These are phyloP conservation scores for Cephus rjabovi DNA, from an alignment of 2,888 invertebrate genomes.

Conservation along the genomic window DNA sequence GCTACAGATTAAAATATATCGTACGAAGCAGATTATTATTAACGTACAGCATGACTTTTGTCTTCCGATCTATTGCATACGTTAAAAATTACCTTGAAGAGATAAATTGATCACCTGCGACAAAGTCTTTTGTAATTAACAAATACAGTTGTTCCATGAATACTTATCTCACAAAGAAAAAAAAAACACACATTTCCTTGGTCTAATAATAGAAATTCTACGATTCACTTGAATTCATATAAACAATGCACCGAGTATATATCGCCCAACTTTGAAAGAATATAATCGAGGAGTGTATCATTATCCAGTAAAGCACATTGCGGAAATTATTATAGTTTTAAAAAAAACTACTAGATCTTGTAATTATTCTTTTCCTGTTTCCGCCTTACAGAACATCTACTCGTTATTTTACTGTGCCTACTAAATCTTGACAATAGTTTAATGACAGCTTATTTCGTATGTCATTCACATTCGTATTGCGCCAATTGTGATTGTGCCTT, in stretches of 20 bases:
- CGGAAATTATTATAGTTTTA: not conserved
- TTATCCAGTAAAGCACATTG: not conserved
- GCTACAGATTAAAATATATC: too few relatives aligned
- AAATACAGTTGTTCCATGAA: not conserved
- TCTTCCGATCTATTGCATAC: too few relatives aligned
- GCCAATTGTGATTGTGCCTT: not conserved
- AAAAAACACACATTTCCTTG: not conserved
- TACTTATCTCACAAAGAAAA: not conserved
- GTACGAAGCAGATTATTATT: too few relatives aligned
- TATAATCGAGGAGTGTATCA: too few relatives aligned
- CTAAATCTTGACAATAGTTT: not conserved
- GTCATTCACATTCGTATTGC: not conserved
- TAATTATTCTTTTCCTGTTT: not conserved
- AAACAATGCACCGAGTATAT: too few relatives aligned
- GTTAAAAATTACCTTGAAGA: not conserved
- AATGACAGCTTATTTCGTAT: not conserved
- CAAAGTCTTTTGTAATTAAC: not conserved
- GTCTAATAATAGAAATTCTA: not conserved
- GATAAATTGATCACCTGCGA: not conserved
- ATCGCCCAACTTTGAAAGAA: too few relatives aligned
- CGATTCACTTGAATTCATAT: too few relatives aligned
- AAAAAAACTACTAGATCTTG: not conserved
- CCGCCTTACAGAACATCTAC: not conserved
- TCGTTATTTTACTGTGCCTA: not conserved
- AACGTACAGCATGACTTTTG: too few relatives aligned